These are phyloP conservation scores for Lasioglossum baleicum DNA, from an alignment of 1,140 invertebrate genomes.

Conservation along the genomic window DNA sequence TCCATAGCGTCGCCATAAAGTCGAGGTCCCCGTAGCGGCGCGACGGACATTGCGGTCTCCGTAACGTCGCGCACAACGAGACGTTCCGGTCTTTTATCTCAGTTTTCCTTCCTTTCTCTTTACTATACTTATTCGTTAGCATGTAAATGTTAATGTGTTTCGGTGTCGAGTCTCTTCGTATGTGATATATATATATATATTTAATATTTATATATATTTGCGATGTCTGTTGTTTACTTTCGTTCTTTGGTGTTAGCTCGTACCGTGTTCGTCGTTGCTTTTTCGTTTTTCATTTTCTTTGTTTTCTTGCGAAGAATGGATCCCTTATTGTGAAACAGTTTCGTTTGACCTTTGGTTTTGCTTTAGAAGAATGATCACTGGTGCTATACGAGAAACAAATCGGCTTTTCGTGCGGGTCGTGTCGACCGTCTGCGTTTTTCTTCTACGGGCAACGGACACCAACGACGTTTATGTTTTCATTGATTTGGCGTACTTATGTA, in stretches of 20 bases:
- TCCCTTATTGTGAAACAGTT: no score
- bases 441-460: background rate
- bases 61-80: background rate
- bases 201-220: no score
- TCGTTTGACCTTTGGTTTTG: background rate
- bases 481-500: no score
- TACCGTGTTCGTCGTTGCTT: conserved; percentile 12
- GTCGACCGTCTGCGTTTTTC: conserved; percentile 11
- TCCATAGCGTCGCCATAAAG: no score
- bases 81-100: background rate
- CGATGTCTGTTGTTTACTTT: conserved; percentile 53
- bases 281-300: background rate
- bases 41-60: conserved; percentile 24
- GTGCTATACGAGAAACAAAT: conserved; percentile 43
- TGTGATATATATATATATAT: conserved; percentile 34
- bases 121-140: conserved; percentile 37
- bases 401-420: conserved; percentile 11
- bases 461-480: background rate
- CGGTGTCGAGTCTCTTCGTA: conserved; percentile 55
- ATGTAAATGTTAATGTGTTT: conserved; percentile 48
- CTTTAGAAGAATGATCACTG: background rate
- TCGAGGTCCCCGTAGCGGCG: no score
- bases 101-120: conserved; percentile 4
- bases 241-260: conserved; percentile 22
- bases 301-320: background rate